Conservation (phyloP, 1,140 invertebrate genomes). For the Magallana ariakensis region DNA sequence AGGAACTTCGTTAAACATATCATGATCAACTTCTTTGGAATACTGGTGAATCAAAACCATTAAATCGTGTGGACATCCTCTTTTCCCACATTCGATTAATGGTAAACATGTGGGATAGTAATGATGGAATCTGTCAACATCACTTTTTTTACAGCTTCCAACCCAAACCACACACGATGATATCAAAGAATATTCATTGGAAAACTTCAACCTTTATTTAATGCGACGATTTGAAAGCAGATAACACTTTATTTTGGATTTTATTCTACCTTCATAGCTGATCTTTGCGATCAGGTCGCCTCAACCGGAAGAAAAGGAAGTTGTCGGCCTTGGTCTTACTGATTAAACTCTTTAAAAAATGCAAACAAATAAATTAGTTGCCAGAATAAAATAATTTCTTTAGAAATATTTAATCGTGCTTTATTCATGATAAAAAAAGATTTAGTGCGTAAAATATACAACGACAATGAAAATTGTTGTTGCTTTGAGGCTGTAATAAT, state of each 20-base stretch:
- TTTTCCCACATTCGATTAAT: neutral
- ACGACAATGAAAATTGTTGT: neutral
- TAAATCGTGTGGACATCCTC: too few species aligned
- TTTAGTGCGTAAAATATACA: too few species aligned
- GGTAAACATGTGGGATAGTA: neutral
- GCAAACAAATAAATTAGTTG: too few species aligned
- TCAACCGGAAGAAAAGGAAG: constrained; percentile 63
- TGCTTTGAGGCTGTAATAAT: neutral
- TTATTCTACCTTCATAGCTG: constrained; percentile 64
- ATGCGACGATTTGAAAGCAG: neutral
- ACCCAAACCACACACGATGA: too few species aligned
- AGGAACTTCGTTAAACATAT: too few species aligned
- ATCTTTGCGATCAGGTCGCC: constrained; percentile 61
- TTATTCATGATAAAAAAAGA: too few species aligned
- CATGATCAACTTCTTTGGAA: too few species aligned
- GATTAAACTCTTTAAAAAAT: neutral
- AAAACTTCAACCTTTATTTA: neutral
- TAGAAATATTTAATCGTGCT: too few species aligned
- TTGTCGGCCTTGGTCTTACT: constrained; percentile 4
- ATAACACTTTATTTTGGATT: neutral
- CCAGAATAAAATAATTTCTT: too few species aligned
- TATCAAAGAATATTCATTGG: neutral
- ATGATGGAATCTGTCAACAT: neutral
- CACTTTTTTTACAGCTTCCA: neutral
- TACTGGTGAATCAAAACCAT: too few species aligned